Base-by-base conservation (phyloP, 1,140 invertebrate genomes). In the Campodea augens region DNA sequence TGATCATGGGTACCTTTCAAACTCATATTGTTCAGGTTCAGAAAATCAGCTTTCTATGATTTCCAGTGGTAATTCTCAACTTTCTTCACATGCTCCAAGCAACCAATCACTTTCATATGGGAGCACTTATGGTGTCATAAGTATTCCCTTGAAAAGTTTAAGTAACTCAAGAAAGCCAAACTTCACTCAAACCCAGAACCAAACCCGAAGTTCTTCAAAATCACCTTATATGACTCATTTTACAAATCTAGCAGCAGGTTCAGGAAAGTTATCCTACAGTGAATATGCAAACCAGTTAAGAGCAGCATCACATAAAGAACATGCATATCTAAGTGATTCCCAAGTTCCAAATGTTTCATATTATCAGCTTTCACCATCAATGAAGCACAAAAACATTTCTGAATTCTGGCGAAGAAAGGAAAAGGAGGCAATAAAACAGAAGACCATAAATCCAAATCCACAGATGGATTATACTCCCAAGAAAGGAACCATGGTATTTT, bases 331-430 rank as follows among this genome's bases (percentile, higher is more conserved):
- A 49, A 67, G 64, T 54, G 64, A 69, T 53, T 65, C 64, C 12
- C 66, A 67, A 55, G 51, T 63, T 32, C 55, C 62, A 7, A 49
- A 57, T 41, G 60, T 57, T 22, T 27, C 45, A 19, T 45, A 46
- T 18, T 29, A 47, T 38, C 25, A 27, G 13, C 37, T 24, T 46
- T 21, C 32, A 27, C n/a, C 42, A 2, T 40, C 41, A 57, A 51
- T 51, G 32, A 57, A 23, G 58, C 62, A 48, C 51, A 55, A 48
- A 52, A 67, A 64, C 56, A 69, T 71, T 10, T 67, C 68, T 45
- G 69, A 75, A 45, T 73, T 73, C 58, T 77, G 73, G 73, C 67
- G 68, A 53, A 69, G 67, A 57, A 66, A 72, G 51, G 73, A 74
- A 52, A 62, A 67, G 47, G 67, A 67, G 39, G 64, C 38, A 18